phyloP scores from a whole-genome alignment of 2,113 vertebrate genomes.

The Gracilinanus agilis region DNA sequence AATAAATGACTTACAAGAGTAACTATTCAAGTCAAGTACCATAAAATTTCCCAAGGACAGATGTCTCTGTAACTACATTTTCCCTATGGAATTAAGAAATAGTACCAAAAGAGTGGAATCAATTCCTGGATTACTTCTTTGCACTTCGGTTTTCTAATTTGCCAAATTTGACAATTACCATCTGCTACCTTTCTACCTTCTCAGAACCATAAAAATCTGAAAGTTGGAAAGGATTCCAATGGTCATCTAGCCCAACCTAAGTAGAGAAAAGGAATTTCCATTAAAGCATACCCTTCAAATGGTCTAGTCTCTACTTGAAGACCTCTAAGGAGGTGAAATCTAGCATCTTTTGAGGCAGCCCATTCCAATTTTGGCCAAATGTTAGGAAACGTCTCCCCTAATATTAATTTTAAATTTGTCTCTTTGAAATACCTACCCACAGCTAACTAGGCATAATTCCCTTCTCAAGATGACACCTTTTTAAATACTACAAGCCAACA shows the following conservation, averaged over 20 bases:
- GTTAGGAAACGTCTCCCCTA: not conserved
- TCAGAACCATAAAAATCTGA: not conserved
- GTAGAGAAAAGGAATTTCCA: not conserved
- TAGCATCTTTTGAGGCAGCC: too few species aligned
- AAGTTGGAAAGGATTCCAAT: not conserved
- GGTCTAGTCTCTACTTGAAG: not conserved
- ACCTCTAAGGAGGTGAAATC: too few species aligned
- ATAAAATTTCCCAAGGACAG: not conserved
- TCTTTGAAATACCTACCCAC: not conserved
- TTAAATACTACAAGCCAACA: not conserved
- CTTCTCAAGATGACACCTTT: not conserved
- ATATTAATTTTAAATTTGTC: not conserved
- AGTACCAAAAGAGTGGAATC: not conserved
- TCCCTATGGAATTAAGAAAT: not conserved
- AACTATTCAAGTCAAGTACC: not conserved
- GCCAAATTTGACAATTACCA: not conserved
- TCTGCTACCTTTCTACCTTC: not conserved
- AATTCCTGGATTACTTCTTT: not conserved
- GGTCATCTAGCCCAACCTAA: not conserved
- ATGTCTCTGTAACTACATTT: not conserved
- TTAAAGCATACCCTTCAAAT: not conserved
- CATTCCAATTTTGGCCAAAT: not conserved
- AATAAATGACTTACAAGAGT: not conserved
- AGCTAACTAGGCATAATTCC: not conserved
- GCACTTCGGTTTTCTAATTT: not conserved